These are phyloP conservation scores for Schizothorax lantsangensis DNA, from an alignment of 2,797 vertebrate genomes.

Conservation along the genomic window DNA sequence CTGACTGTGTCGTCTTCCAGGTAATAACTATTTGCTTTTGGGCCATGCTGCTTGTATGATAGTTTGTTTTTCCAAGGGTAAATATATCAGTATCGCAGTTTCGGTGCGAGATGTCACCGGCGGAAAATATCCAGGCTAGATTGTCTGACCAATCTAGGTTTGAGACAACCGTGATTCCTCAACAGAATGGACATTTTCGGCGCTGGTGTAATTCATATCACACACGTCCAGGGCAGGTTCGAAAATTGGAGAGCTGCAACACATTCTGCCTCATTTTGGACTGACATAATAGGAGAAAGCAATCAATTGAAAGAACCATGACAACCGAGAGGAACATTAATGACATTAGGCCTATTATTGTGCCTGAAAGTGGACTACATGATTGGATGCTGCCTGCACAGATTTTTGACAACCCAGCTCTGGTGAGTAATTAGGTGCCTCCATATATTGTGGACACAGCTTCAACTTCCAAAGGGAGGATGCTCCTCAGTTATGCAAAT, in stretches of 20 bases:
- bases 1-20: slow-evolving; percentile 38
- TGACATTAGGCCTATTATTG: slow-evolving; percentile 46
- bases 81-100: slow-evolving; percentile 38
- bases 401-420: slow-evolving; percentile 45
- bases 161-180: slow-evolving; percentile 40
- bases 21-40: slow-evolving; percentile 51
- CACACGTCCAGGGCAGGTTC: slow-evolving; percentile 47
- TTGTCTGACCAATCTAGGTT: slow-evolving; percentile 40
- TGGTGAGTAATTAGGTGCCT: slow-evolving; percentile 36
- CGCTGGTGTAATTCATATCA: slow-evolving; percentile 39
- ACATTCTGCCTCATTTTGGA: slow-evolving; percentile 41
- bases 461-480: slow-evolving; percentile 32
- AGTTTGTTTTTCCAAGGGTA: slow-evolving; percentile 45
- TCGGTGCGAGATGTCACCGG: slow-evolving; percentile 20
- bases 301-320: slow-evolving; percentile 55
- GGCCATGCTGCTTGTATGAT: slow-evolving; percentile 27
- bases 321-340: slow-evolving; percentile 51
- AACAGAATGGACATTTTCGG: slow-evolving; percentile 40
- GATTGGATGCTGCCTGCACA: slow-evolving; percentile 17
- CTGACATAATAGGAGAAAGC: slow-evolving; percentile 51
- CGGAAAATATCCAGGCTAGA: slow-evolving; percentile 25
- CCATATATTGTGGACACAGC: slow-evolving; percentile 27
- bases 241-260: slow-evolving; percentile 42
- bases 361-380: slow-evolving; percentile 38
- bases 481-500: slow-evolving; percentile 40